phyloP scores from a whole-genome alignment of 2,888 invertebrate genomes.

The Agrochola circellaris region DNA sequence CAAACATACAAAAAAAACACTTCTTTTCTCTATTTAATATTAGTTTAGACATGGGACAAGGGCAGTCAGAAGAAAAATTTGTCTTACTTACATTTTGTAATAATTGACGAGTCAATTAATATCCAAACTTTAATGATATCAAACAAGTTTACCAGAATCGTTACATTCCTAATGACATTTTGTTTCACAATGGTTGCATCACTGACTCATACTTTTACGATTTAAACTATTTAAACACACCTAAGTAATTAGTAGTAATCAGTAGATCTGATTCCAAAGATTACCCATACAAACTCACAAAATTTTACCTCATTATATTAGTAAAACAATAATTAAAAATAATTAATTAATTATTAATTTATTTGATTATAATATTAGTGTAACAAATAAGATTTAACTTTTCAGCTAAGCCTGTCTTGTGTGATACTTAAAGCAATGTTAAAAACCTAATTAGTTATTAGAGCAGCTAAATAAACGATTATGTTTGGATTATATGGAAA shows the following conservation, averaged over 20 bases:
- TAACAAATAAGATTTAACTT: slow-evolving; percentile 24
- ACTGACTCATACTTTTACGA: slow-evolving; percentile 1
- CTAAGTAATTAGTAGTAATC: no score
- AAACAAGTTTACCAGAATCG: slow-evolving; percentile 13
- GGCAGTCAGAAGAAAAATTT: not conserved
- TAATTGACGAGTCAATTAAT: not conserved
- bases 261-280: no score
- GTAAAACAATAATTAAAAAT: no score
- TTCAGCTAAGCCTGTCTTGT: not conserved
- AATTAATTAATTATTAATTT: no score
- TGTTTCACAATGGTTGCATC: slow-evolving; percentile 3
- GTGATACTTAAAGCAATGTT: not conserved
- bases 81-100: not conserved
- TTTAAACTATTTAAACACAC: not conserved
- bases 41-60: no score
- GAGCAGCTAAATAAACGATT: slow-evolving; percentile 27
- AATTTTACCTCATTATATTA: no score
- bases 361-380: not conserved
- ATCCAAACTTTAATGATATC: not conserved
- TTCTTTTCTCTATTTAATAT: no score
- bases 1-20: no score
- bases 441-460: not conserved
- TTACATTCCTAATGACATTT: not conserved
- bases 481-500: not conserved
- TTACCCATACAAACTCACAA: no score